These are phyloP conservation scores for Malacoctenus gilli DNA, from an alignment of 2,797 vertebrate genomes.

Conservation along the genomic window DNA sequence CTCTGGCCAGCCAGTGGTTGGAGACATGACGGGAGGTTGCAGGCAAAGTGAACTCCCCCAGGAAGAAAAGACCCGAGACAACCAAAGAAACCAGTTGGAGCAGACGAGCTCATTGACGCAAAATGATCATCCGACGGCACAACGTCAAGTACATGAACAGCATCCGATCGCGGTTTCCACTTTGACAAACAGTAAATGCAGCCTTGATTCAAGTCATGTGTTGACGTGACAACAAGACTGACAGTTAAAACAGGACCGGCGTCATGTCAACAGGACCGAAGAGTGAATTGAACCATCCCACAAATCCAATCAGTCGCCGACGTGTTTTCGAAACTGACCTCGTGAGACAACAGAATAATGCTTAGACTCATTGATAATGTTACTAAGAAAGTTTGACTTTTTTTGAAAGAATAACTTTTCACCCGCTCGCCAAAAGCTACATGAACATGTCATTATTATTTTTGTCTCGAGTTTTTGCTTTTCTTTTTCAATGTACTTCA, in stretches of 20 bases:
- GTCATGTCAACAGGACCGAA: slow-evolving; percentile 12
- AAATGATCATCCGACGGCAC: no score
- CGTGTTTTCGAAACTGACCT: not conserved
- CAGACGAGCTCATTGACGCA: no score
- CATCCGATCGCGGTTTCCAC: no score
- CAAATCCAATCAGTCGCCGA: not conserved
- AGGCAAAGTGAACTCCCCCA: slow-evolving; percentile 9
- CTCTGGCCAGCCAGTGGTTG: not conserved
- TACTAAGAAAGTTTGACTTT: slow-evolving; percentile 1
- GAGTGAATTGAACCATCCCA: slow-evolving; percentile 1
- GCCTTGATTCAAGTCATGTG: no score
- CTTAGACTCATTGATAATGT: not conserved
- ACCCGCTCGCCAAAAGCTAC: not conserved
- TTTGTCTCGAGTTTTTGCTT: no score
- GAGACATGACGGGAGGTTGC: slow-evolving; percentile 15
- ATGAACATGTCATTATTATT: not conserved
- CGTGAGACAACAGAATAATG: not conserved
- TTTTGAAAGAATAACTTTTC: not conserved
- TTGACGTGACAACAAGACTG: no score
- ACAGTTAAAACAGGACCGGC: slow-evolving; percentile 13
- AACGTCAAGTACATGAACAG: no score
- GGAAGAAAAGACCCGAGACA: no score
- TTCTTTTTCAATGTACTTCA: no score
- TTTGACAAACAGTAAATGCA: no score
- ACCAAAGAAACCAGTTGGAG: slow-evolving; percentile 22